A percentile compares a stretch with the other conserved stretches of the same genome.
phyloP scores from a whole-genome alignment of 1,140 invertebrate species.

The Hycleus cichorii region DNA sequence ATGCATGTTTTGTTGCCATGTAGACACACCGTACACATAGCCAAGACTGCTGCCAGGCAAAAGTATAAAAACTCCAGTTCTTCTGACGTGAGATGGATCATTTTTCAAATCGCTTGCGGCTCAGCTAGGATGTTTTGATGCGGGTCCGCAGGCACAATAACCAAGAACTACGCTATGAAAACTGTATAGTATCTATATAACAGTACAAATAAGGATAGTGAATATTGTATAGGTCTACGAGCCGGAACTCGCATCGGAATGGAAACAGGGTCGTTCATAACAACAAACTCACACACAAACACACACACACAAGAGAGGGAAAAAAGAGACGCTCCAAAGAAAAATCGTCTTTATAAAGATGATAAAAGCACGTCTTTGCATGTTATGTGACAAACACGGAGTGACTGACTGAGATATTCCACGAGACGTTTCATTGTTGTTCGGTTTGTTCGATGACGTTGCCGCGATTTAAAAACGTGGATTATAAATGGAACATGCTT shows the following conservation, averaged over 20 bases:
- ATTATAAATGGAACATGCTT: slow-evolving; percentile 36
- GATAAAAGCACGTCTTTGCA: slow-evolving; percentile 41
- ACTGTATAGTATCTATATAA: not conserved
- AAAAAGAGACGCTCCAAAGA: slow-evolving; percentile 22
- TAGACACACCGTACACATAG: slow-evolving; percentile 4
- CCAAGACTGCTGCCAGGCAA: slow-evolving; percentile 20
- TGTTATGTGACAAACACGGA: slow-evolving; percentile 39
- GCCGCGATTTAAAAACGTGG: slow-evolving; percentile 27
- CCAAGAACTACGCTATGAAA: slow-evolving; percentile 13
- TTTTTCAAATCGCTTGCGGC: slow-evolving; percentile 37
- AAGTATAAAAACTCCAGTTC: slow-evolving; percentile 33
- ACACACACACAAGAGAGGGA: no score
- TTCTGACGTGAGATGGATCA: slow-evolving; percentile 36
- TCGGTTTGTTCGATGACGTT: slow-evolving; percentile 37
- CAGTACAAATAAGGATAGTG: slow-evolving; percentile 3
- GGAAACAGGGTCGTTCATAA: slow-evolving; percentile 33
- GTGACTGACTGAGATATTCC: slow-evolving; percentile 40
- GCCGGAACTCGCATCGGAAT: slow-evolving; percentile 29
- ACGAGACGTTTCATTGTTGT: slow-evolving; percentile 38
- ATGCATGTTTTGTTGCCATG: slow-evolving; percentile 6
- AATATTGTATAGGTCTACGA: not conserved
- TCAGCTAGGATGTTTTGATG: slow-evolving; percentile 34
- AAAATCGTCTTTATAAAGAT: slow-evolving; percentile 41
- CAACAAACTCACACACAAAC: slow-evolving; percentile 24
- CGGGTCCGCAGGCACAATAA: slow-evolving; percentile 23